phyloP scores from a whole-genome alignment of 2,113 vertebrate genomes.

The Tragelaphus strepsiceros region DNA sequence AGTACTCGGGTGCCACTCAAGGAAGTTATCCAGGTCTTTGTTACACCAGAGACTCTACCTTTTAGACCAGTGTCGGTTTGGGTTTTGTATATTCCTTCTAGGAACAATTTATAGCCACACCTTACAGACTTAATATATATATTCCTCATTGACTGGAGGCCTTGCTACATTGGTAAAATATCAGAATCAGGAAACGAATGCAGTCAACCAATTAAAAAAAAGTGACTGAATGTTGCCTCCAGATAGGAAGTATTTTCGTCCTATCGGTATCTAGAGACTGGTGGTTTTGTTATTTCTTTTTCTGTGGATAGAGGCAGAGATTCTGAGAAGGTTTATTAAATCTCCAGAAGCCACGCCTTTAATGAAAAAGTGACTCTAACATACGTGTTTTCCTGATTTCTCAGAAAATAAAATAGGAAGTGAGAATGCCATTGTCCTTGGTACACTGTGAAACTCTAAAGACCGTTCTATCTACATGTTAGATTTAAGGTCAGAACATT shows the following conservation, averaged over 20 bases:
- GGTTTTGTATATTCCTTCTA: background rate
- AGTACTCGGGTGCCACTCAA: background rate
- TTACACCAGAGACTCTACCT: background rate
- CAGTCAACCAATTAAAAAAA: slow-evolving; percentile 64
- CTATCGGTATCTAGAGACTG: background rate
- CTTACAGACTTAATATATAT: background rate
- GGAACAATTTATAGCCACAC: accelerated
- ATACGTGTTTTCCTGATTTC: slow-evolving; percentile 67
- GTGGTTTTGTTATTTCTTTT: slow-evolving; percentile 48
- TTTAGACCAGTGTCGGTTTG: background rate
- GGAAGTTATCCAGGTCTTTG: slow-evolving; percentile 28
- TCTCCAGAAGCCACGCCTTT: slow-evolving; percentile 33
- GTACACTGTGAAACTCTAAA: slow-evolving; percentile 64
- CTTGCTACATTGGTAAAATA: slow-evolving; percentile 65
- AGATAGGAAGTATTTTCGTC: slow-evolving; percentile 62
- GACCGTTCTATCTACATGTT: slow-evolving; percentile 75
- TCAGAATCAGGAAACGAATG: slow-evolving; percentile 70
- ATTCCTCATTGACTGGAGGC: background rate
- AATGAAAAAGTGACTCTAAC: slow-evolving; percentile 23
- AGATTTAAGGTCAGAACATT: slow-evolving; percentile 76
- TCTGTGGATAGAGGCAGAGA: slow-evolving; percentile 67
- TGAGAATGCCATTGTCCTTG: slow-evolving; percentile 64
- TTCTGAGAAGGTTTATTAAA: slow-evolving; percentile 43
- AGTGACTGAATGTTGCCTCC: slow-evolving; percentile 51
- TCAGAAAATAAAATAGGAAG: slow-evolving; percentile 65